Conservation (phyloP, 2,797 vertebrate genomes). For the Lophius americanus region DNA sequence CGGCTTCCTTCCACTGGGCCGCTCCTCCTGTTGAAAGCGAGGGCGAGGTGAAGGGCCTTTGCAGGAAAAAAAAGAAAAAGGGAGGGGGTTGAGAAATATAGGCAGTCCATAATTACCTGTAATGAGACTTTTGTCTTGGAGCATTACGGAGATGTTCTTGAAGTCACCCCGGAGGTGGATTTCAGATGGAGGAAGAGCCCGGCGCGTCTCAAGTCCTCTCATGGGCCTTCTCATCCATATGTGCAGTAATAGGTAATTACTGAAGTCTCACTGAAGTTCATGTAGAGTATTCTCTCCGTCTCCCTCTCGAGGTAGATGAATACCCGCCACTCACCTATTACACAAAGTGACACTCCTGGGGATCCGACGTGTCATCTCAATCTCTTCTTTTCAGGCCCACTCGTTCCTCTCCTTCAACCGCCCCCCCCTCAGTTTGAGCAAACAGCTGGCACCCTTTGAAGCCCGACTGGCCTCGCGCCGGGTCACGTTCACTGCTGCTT, state of each 20-base stretch:
- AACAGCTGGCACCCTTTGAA: conserved; percentile 92
- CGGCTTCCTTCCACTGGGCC: conserved; percentile 47
- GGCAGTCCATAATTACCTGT: conserved; percentile 93
- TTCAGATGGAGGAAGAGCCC: conserved; percentile 79
- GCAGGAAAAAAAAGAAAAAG: conserved; percentile 20
- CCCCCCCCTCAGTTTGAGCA: conserved; percentile 78
- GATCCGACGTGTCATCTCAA: conserved; percentile 81
- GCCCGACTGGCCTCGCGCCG: conserved; percentile 81
- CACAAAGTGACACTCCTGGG: conserved; percentile 85
- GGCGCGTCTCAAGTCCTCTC: conserved; percentile 72
- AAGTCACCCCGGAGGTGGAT: conserved; percentile 87
- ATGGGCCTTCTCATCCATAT: conserved; percentile 83
- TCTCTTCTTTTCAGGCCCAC: conserved; percentile 73
- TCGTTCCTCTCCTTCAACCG: conserved; percentile 55
- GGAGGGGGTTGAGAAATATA: conserved; percentile 76
- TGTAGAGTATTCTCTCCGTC: conserved; percentile 82
- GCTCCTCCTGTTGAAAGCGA: conserved; percentile 66
- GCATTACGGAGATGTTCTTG: conserved; percentile 92
- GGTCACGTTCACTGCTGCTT: conserved; percentile 87
- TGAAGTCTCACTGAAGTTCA: conserved; percentile 94
- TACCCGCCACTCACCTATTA: conserved; percentile 82
- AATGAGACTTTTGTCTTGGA: conserved; percentile 97
- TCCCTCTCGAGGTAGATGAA: conserved; percentile 74
- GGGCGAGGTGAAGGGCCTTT: conserved; percentile 48
- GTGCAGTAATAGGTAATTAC: conserved; percentile 98